Percentiles rank a stretch among this genome's conserved stretches.
Evolutionary conservation across 2,888 invertebrate genomes (phyloP).

Genomic region (Drosophila aldrichi): DNA sequence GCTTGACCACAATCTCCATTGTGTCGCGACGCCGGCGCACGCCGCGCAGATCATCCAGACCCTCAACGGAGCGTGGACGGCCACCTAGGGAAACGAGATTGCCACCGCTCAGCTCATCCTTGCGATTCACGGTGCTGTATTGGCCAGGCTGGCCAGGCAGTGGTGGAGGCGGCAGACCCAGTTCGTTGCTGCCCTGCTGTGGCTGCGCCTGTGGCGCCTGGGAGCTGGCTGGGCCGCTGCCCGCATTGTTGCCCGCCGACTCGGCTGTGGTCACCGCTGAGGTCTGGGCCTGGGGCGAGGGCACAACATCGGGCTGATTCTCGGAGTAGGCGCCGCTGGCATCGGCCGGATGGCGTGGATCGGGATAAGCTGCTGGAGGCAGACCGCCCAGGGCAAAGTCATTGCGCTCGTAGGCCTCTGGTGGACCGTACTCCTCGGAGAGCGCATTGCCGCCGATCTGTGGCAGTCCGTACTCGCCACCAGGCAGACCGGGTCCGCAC

Average conservation of each 20-base stretch:
- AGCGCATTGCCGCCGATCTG: constrained; percentile 87
- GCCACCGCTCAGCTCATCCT: constrained; percentile 87
- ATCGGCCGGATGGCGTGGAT: constrained; percentile 94
- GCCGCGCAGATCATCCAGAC: constrained; percentile 91
- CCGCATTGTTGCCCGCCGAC: constrained; percentile 83
- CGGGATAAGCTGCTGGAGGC: constrained; percentile 93
- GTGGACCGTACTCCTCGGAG: constrained; percentile 89
- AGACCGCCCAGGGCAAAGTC: constrained; percentile 92
- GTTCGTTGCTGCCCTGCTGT: constrained; percentile 87
- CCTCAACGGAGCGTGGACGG: constrained; percentile 94
- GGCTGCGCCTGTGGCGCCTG: constrained; percentile 86
- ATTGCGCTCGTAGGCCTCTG: constrained; percentile 85
- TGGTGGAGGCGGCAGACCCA: constrained; percentile 93
- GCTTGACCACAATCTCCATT: constrained; percentile 88
- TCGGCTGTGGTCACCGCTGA: constrained; percentile 89
- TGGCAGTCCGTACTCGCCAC: constrained; percentile 88
- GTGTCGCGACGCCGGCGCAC: constrained; percentile 89
- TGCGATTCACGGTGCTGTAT: constrained; percentile 94
- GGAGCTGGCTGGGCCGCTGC: constrained; percentile 86
- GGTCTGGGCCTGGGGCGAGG: constrained; percentile 93
- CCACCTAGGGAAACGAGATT: constrained; percentile 93
- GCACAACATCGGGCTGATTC: constrained; percentile 92
- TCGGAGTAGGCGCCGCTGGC: constrained; percentile 93
- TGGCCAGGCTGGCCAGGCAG: constrained; percentile 91
- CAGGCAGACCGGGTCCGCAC: constrained; percentile 89